Evolutionary conservation across 2,797 vertebrate genomes (phyloP), one percentile per base, ranked within the genome.

Genomic region (Molossus molossus): DNA sequence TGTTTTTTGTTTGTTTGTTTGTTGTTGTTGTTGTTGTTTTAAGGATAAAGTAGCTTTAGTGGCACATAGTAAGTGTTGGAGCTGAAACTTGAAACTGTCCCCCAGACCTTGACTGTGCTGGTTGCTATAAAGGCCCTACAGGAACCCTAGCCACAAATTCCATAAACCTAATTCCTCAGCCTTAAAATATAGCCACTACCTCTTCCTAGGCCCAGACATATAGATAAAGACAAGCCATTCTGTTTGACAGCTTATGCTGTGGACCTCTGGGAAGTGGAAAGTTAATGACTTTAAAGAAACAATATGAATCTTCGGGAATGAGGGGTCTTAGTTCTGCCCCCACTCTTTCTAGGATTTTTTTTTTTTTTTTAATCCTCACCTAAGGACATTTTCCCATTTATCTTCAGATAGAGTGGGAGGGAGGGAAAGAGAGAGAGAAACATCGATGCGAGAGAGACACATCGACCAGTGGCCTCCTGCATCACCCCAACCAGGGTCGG

Each of bases 271-370:
- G 57, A 90, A 81, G n/a, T 67, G 81, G 60, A 60, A 57, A 60
- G 58, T 67, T 79, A 17, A 23, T 53, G 14, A 76, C 18, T 69
- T 95, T 12, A 91, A 50, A 86, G 48, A 91, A 81, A 45, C n/a
- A 60, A 48, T 13, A 27, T 25, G 10, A 73, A 37, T 75, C 20
- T 81, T 33, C 83, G 9, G 33, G 27, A 80, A 65, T 11, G 14
- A 85, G 9, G 33, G 45, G 10, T 72, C 75, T 64, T n/a, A 73
- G n/a, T 60, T 18, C 58, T 76, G 11, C 29, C 18, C 23, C 25
- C 21, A 73, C 20, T 87, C 25, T 91, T 82, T 67, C 53, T 55
- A 62, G 27, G 55, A 72, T 9, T 94, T 76, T 33, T 50, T 60
- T 76, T 33, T 50, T 60, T 37, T 65, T n/a, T 65, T 45, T 45